Evolutionary conservation across 1,140 invertebrate genomes (phyloP).

Genomic region (Tetramorium simillimum): DNA sequence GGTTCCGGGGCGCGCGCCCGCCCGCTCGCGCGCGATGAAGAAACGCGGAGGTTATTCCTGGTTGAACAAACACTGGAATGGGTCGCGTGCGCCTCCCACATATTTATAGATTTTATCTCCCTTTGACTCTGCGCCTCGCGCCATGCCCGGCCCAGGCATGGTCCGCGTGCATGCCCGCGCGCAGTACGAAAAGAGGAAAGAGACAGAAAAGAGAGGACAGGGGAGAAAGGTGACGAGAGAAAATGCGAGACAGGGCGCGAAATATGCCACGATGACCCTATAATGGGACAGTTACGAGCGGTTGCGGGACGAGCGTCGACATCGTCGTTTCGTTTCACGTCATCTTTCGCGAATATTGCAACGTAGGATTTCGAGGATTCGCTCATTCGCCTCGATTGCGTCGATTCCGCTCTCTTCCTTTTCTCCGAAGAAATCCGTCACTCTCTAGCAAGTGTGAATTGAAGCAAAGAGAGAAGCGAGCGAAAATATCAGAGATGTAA

Average conservation of each 20-base stretch:
- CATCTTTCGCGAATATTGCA: conserved; percentile 33
- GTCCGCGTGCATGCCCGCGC: conserved; percentile 73
- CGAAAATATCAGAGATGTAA: neutral
- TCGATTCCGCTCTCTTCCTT: neutral
- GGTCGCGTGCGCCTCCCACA: conserved; percentile 85
- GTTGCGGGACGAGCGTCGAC: conserved; percentile 29
- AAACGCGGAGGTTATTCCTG: conserved; percentile 85
- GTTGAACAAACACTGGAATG: conserved; percentile 86
- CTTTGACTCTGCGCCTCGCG: conserved; percentile 79
- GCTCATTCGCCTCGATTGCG: conserved; percentile 18
- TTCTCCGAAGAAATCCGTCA: neutral
- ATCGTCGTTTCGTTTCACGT: conserved; percentile 36
- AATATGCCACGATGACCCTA: conserved; percentile 36
- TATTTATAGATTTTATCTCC: conserved; percentile 86
- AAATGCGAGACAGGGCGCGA: neutral
- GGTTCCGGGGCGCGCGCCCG: conserved; percentile 70
- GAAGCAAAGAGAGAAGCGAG: neutral
- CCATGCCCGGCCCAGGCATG: conserved; percentile 72
- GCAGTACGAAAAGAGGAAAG: conserved; percentile 55
- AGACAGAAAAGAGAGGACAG: conserved; percentile 12
- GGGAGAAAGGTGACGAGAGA: neutral
- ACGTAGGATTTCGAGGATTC: conserved; percentile 29
- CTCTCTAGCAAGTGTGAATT: neutral
- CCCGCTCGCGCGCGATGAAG: conserved; percentile 76
- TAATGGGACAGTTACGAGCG: conserved; percentile 56